phyloP scores from a whole-genome alignment of 2,797 vertebrate genomes.

The Pitangus sulphuratus region DNA sequence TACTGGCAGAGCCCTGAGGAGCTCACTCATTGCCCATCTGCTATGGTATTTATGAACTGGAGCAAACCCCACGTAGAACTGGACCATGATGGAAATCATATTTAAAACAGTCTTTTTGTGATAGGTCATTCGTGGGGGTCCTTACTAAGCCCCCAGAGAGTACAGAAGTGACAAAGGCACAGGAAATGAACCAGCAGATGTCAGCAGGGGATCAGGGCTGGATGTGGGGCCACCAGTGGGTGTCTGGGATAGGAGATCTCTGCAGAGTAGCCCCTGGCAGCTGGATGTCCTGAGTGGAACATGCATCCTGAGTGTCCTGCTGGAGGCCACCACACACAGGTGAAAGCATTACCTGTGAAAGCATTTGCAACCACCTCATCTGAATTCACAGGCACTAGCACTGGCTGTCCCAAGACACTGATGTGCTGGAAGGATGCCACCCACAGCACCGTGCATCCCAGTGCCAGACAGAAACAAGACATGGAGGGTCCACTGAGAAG shows the following conservation, averaged over 20 bases:
- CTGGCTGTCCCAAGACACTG: background rate
- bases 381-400: background rate
- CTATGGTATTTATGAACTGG: background rate
- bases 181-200: background rate
- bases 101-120: background rate
- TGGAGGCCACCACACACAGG: background rate
- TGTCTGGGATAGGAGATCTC: background rate
- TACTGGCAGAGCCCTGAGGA: background rate
- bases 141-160: background rate
- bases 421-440: no score
- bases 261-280: background rate
- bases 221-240: background rate
- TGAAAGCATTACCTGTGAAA: background rate
- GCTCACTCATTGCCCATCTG: accelerated
- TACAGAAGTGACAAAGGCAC: background rate
- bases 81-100: background rate
- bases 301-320: background rate
- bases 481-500: background rate
- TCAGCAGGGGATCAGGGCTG: background rate
- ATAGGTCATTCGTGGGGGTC: background rate
- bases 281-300: background rate
- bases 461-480: background rate
- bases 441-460: accelerated
- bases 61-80: background rate
- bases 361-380: background rate